Conservation (phyloP, 2,888 invertebrate species). For the Torymus texanus region DNA sequence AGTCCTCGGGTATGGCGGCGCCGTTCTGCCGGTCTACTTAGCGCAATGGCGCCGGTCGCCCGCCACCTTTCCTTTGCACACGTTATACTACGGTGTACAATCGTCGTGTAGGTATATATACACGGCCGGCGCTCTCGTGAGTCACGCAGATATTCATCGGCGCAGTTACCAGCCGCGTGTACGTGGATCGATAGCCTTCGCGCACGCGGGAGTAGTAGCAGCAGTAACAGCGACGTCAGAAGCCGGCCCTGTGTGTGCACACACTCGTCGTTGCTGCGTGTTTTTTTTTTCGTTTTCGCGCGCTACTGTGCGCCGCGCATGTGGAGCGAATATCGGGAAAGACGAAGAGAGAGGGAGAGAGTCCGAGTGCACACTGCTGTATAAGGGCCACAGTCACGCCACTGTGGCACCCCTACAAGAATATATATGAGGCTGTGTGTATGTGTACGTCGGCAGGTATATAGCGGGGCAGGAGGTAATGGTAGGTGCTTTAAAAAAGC, state of each 20-base stretch:
- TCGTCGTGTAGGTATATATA: constrained; percentile 31
- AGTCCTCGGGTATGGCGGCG: constrained; percentile 43
- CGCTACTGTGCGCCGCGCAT: background rate
- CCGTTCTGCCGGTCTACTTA: constrained; percentile 56
- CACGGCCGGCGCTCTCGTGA: constrained; percentile 20
- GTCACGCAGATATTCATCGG: constrained; percentile 60
- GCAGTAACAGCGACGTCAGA: too few relatives aligned
- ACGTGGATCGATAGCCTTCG: constrained; percentile 59
- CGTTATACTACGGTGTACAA: constrained; percentile 47
- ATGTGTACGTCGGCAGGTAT: background rate
- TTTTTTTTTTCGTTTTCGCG: background rate
- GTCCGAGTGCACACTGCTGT: background rate
- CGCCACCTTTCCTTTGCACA: constrained; percentile 36
- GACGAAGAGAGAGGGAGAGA: background rate
- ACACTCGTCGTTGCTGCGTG: background rate
- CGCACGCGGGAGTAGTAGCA: too few relatives aligned
- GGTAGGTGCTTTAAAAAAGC: constrained; percentile 19
- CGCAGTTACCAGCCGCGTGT: constrained; percentile 50
- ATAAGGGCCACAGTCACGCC: constrained; percentile 47
- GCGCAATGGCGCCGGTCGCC: constrained; percentile 47
- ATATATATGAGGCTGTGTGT: background rate
- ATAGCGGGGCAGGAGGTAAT: background rate
- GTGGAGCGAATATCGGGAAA: constrained; percentile 16
- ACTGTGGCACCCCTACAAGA: background rate
- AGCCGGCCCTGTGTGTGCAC: too few relatives aligned